Evolutionary conservation across 2,888 invertebrate genomes (phyloP).

Genomic region (Leptinotarsa peninsularis): DNA sequence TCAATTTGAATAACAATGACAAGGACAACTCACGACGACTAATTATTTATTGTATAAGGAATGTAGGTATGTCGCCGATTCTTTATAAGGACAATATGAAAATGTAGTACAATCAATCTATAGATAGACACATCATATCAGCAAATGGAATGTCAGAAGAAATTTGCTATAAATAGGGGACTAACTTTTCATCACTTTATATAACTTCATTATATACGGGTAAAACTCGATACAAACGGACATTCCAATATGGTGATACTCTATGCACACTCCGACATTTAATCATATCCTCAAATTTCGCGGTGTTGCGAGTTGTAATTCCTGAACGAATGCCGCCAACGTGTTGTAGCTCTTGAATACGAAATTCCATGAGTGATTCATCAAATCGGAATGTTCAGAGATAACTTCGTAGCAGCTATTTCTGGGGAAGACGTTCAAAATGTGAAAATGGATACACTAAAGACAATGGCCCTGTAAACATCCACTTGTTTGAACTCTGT

Average conservation of each 20-base stretch:
- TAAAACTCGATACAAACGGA: conserved; percentile 1
- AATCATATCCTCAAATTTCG: conserved; percentile 16
- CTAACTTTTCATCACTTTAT: neutral
- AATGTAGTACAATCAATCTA: conserved; percentile 2
- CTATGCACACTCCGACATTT: neutral
- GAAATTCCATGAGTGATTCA: conserved; percentile 13
- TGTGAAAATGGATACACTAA: neutral
- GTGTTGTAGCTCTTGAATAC: conserved; percentile 5
- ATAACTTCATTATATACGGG: neutral
- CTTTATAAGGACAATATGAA: conserved; percentile 8
- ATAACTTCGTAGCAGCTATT: neutral
- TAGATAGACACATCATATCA: neutral
- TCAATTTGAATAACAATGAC: conserved; percentile 24
- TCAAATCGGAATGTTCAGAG: conserved; percentile 17
- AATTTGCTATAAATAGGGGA: neutral
- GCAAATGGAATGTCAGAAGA: neutral
- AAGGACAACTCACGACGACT: conserved; percentile 17
- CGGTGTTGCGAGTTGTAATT: conserved; percentile 11
- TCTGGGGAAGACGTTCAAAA: neutral
- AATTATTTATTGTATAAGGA: conserved; percentile 16
- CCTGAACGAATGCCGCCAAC: conserved; percentile 10
- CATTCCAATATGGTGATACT: neutral
- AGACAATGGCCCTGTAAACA: neutral
- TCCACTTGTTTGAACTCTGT: conserved; percentile 1
- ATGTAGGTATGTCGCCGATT: conserved; percentile 14